Evolutionary conservation across 1,140 invertebrate species (phyloP).

Genomic region (Drosophila kikkawai): DNA sequence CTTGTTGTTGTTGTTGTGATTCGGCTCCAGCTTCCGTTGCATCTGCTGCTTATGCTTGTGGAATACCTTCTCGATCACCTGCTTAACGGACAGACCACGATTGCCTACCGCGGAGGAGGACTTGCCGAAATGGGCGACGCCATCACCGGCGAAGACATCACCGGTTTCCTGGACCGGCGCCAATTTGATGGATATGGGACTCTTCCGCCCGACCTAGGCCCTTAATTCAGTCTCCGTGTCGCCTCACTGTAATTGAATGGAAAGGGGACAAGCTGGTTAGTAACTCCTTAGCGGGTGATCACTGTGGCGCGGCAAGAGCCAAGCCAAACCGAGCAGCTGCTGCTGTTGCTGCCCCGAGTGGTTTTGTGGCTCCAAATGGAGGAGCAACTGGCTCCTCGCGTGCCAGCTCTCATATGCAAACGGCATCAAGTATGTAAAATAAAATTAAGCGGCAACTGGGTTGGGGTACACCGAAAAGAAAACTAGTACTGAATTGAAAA

Average conservation of each 20-base stretch:
- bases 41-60: constrained; percentile 1
- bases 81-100: neutral
- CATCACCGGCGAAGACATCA: constrained; percentile 6
- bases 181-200: constrained; percentile 1
- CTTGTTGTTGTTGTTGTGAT: neutral
- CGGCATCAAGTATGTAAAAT: constrained; percentile 59
- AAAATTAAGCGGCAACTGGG: constrained; percentile 44
- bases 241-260: neutral
- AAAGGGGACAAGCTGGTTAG: neutral
- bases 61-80: constrained; percentile 9
- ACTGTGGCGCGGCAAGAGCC: constrained; percentile 3
- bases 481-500: neutral
- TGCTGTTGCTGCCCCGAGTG: constrained; percentile 35
- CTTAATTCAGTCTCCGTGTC: neutral
- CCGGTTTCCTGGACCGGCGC: constrained; percentile 11
- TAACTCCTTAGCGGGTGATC: neutral
- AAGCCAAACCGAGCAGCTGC: constrained; percentile 1
- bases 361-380: constrained; percentile 52
- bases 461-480: neutral
- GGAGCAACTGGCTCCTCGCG: constrained; percentile 47
- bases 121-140: neutral
- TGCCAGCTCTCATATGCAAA: constrained; percentile 63
- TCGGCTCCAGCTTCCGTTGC: neutral
- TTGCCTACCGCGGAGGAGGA: neutral
- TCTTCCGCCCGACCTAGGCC: neutral